These are phyloP conservation scores for Ethmia dodecea DNA, from an alignment of 2,888 invertebrate genomes.

Conservation along the genomic window DNA sequence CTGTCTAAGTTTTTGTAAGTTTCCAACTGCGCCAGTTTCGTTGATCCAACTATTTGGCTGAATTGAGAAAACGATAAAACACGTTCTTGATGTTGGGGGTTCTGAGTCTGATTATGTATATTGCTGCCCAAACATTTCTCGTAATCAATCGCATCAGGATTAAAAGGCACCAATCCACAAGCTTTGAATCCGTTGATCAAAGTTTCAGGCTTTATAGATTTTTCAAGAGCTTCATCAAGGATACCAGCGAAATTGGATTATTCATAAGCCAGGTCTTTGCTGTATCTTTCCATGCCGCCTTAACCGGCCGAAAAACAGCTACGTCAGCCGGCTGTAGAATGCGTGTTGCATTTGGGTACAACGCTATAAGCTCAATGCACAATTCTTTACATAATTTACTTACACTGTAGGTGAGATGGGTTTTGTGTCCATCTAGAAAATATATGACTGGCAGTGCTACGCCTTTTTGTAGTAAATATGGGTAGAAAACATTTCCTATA, in stretches of 20 bases:
- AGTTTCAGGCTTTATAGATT: constrained; percentile 12
- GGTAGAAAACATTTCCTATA: constrained; percentile 32
- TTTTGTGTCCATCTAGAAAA: constrained; percentile 31
- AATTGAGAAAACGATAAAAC: too few relatives aligned
- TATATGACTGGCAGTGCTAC: constrained; percentile 34
- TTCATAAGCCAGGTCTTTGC: constrained; percentile 16
- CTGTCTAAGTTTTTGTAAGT: too few relatives aligned
- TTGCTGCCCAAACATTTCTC: constrained; percentile 12
- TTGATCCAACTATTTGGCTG: too few relatives aligned
- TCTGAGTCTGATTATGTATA: too few relatives aligned
- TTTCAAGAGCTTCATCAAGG: constrained; percentile 16
- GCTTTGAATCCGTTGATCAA: constrained; percentile 22
- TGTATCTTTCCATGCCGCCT: constrained; percentile 20
- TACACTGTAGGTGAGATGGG: constrained; percentile 10
- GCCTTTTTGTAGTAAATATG: constrained; percentile 23
- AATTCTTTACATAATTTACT: constrained; percentile 19
- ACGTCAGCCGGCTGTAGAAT: constrained; percentile 25
- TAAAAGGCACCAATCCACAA: constrained; percentile 18
- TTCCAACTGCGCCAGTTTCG: too few relatives aligned
- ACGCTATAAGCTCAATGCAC: constrained; percentile 17
- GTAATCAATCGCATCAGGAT: constrained; percentile 18
- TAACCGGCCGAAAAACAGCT: constrained; percentile 22
- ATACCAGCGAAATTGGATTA: constrained; percentile 21
- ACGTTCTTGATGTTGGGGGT: too few relatives aligned
- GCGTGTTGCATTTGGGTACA: constrained; percentile 23